Evolutionary conservation across 2,113 vertebrate genomes (phyloP).

Genomic region (Periophthalmodon schlosseri): DNA sequence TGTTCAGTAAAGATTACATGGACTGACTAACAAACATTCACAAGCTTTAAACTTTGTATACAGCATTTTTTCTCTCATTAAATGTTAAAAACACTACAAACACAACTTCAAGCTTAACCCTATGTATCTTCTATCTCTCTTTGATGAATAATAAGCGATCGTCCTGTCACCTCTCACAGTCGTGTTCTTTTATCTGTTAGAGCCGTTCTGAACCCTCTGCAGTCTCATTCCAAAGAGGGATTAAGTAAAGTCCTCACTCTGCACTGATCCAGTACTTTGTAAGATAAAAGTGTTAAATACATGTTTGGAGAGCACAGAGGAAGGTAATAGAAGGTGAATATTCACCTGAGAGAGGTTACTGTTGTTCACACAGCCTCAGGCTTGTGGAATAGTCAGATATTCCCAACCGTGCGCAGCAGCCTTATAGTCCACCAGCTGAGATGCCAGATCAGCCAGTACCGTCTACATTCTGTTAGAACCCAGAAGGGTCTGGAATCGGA

Average conservation of each 20-base stretch:
- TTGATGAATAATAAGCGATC: conserved; percentile 9
- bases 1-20: too few species aligned
- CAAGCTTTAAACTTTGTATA: too few species aligned
- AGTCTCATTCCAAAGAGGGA: conserved; percentile 18
- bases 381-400: too few species aligned
- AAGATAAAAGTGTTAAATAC: neutral
- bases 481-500: too few species aligned
- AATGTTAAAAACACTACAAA: neutral
- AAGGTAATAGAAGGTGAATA: neutral
- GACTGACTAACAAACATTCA: too few species aligned
- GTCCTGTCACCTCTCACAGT: neutral
- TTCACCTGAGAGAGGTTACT: neutral
- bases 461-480: too few species aligned
- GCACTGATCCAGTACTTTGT: conserved; percentile 1
- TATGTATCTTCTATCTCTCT: neutral
- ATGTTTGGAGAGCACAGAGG: neutral
- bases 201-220: neutral
- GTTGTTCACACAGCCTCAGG: too few species aligned
- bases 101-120: neutral
- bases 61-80: too few species aligned
- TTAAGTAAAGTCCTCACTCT: neutral
- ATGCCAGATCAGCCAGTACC: too few species aligned
- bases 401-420: too few species aligned
- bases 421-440: too few species aligned
- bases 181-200: conserved; percentile 24